Evolutionary conservation across 2,797 vertebrate genomes (phyloP).

Genomic region (Erpetoichthys calabaricus): DNA sequence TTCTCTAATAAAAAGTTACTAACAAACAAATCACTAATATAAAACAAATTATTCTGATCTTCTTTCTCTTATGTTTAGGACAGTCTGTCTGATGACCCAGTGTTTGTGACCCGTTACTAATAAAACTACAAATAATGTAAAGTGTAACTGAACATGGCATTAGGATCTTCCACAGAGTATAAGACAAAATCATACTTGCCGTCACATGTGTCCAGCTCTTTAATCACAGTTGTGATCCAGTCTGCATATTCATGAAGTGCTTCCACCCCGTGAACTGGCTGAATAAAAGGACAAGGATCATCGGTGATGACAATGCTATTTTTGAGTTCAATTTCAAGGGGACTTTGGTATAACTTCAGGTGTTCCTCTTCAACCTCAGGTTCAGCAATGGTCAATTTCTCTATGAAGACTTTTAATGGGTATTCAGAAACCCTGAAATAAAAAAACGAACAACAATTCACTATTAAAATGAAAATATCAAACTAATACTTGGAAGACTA

Average conservation of each 20-base stretch:
- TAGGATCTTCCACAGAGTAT: no score
- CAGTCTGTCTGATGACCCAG: no score
- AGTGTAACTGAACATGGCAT: no score
- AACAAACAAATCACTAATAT: no score
- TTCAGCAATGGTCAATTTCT: slow-evolving; percentile 59
- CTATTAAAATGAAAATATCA: not conserved
- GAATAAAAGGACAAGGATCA: slow-evolving; percentile 58
- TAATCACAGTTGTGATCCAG: slow-evolving; percentile 54
- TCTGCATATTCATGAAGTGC: slow-evolving; percentile 74
- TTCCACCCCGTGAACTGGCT: slow-evolving; percentile 55
- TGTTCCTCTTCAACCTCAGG: slow-evolving; percentile 33
- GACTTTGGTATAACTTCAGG: slow-evolving; percentile 49
- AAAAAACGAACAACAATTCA: not conserved
- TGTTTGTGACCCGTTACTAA: no score
- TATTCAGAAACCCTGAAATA: slow-evolving; percentile 57
- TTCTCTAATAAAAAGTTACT: no score
- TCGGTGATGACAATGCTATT: slow-evolving; percentile 62
- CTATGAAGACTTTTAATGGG: slow-evolving; percentile 72
- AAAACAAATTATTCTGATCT: no score
- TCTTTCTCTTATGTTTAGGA: no score
- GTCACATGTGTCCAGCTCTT: slow-evolving; percentile 29
- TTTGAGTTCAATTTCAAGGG: slow-evolving; percentile 77
- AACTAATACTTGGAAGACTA: no score
- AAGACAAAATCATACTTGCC: slow-evolving; percentile 33
- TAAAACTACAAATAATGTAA: no score